Evolutionary conservation across 1,140 invertebrate genomes (phyloP).

Genomic region (Zaprionus inermis): DNA sequence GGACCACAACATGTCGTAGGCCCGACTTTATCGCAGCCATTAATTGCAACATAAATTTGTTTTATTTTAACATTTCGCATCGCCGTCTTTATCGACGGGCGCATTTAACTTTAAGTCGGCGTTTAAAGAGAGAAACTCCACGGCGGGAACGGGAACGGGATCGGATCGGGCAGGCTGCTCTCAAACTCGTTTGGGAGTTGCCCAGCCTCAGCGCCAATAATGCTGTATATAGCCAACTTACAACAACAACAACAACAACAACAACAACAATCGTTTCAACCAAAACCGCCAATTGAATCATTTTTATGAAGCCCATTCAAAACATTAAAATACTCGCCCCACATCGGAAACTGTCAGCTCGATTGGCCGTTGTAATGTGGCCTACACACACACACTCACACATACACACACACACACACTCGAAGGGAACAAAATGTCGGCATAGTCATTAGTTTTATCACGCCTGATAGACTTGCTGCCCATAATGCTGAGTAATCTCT

Average conservation of each 20-base stretch:
- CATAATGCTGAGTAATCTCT: slow-evolving; percentile 35
- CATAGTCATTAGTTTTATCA: slow-evolving; percentile 59
- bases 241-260: slow-evolving; percentile 46
- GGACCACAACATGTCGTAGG: slow-evolving; percentile 72
- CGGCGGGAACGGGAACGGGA: neutral
- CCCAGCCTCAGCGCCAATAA: slow-evolving; percentile 6
- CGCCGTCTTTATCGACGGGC: slow-evolving; percentile 62
- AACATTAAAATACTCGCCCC: slow-evolving; percentile 69
- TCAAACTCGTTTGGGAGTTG: slow-evolving; percentile 59
- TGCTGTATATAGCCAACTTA: neutral
- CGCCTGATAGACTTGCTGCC: slow-evolving; percentile 35
- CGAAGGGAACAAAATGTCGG: slow-evolving; percentile 50
- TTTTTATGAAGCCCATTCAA: slow-evolving; percentile 74
- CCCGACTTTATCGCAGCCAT: slow-evolving; percentile 71
- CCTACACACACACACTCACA: slow-evolving; percentile 33
- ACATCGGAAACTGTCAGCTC: slow-evolving; percentile 68
- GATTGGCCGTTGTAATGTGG: slow-evolving; percentile 66
- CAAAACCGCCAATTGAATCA: slow-evolving; percentile 77
- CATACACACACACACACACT: slow-evolving; percentile 7
- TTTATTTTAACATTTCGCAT: slow-evolving; percentile 83
- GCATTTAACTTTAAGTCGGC: slow-evolving; percentile 76
- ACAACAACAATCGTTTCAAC: slow-evolving; percentile 71
- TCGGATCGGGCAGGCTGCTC: neutral
- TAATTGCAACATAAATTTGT: slow-evolving; percentile 83
- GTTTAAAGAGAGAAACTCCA: slow-evolving; percentile 59